These are phyloP conservation scores for Eremobia ochroleuca DNA, from an alignment of 2,888 invertebrate species.

Conservation along the genomic window DNA sequence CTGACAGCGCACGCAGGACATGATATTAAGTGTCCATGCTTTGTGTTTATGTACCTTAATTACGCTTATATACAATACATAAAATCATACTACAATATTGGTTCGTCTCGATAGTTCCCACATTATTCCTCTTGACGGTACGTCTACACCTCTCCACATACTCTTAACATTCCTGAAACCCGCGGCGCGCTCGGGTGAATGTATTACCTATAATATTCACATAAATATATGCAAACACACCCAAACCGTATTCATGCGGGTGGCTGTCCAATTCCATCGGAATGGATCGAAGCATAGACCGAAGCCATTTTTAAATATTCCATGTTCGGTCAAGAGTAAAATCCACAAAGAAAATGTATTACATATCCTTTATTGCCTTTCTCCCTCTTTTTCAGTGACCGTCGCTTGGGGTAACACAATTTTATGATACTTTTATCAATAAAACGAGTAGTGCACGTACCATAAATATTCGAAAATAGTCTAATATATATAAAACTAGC, in stretches of 20 bases:
- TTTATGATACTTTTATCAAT: slow-evolving; percentile 84
- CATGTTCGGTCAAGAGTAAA: slow-evolving; percentile 89
- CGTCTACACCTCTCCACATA: slow-evolving; percentile 1
- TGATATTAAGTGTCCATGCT: too few relatives aligned
- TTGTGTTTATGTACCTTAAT: too few relatives aligned
- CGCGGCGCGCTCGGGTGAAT: slow-evolving; percentile 24
- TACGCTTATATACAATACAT: not conserved
- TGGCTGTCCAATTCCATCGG: slow-evolving; percentile 83
- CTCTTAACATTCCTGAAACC: slow-evolving; percentile 15
- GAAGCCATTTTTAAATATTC: slow-evolving; percentile 89
- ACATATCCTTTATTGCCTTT: slow-evolving; percentile 89
- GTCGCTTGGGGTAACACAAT: slow-evolving; percentile 74
- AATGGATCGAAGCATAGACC: slow-evolving; percentile 81
- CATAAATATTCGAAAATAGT: slow-evolving; percentile 63
- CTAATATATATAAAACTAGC: slow-evolving; percentile 41
- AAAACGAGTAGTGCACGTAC: slow-evolving; percentile 66
- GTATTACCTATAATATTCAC: slow-evolving; percentile 67
- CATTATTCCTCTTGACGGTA: not conserved
- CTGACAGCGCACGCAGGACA: too few relatives aligned
- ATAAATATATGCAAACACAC: slow-evolving; percentile 77
- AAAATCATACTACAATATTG: not conserved
- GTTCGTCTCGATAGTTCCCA: not conserved
- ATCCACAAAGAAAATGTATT: slow-evolving; percentile 90
- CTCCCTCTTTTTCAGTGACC: slow-evolving; percentile 79
- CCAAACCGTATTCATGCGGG: slow-evolving; percentile 80